Evolutionary conservation across 2,888 invertebrate species (phyloP).

Genomic region (Molanna angustata): DNA sequence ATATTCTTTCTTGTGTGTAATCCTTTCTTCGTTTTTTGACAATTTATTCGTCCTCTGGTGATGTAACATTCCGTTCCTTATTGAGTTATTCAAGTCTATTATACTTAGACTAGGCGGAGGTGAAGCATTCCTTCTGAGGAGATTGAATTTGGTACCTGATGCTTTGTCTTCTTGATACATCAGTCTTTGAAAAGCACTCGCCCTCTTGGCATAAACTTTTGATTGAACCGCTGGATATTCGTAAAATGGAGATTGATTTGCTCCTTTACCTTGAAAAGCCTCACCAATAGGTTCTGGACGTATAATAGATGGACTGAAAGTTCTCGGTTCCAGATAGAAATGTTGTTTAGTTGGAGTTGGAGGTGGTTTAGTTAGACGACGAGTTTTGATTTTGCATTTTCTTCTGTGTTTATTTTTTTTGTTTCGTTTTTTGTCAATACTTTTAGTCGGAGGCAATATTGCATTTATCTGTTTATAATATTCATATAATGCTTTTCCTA

Average conservation of each 20-base stretch:
- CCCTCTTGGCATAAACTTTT: conserved; percentile 21
- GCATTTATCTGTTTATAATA: conserved; percentile 29
- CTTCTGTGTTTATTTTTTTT: conserved; percentile 15
- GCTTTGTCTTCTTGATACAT: conserved; percentile 16
- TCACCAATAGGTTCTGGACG: conserved; percentile 21
- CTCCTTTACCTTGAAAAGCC: background rate
- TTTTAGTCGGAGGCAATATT: conserved; percentile 20
- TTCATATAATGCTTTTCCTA: conserved; percentile 30
- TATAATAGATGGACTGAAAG: conserved; percentile 27
- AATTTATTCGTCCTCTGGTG: conserved; percentile 13
- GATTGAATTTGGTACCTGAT: conserved; percentile 1
- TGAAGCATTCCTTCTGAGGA: conserved; percentile 15
- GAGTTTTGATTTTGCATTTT: conserved; percentile 23
- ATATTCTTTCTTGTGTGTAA: conserved; percentile 24
- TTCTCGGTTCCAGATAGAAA: conserved; percentile 22
- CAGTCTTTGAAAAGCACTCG: conserved; percentile 8
- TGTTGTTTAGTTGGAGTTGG: conserved; percentile 18
- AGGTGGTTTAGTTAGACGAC: conserved; percentile 19
- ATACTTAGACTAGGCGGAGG: conserved; percentile 26
- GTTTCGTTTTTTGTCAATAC: conserved; percentile 14
- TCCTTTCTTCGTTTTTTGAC: conserved; percentile 15
- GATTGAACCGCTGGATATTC: conserved; percentile 24
- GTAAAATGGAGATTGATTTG: conserved; percentile 10
- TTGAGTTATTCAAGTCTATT: conserved; percentile 30
- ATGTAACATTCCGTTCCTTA: conserved; percentile 27